Percentiles rank a stretch among this genome's conserved stretches.
Conservation (phyloP, 2,888 invertebrate species). For the Leucophenga montana region DNA sequence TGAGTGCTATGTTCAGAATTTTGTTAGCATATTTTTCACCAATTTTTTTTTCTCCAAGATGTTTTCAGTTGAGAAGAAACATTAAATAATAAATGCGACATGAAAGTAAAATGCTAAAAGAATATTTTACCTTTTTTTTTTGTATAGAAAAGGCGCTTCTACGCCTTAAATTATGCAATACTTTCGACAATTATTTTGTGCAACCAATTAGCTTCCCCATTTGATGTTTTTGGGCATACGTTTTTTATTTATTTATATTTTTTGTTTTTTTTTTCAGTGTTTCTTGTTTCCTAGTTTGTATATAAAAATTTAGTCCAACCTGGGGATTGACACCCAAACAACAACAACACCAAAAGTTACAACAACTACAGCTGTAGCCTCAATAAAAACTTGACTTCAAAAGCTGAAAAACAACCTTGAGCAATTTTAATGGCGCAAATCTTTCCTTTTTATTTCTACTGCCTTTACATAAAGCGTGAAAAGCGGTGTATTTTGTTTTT, state of each 20-base stretch:
- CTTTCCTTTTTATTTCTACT: too few relatives aligned
- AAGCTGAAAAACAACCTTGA: too few relatives aligned
- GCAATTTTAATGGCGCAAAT: too few relatives aligned
- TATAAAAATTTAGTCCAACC: slow-evolving; percentile 65
- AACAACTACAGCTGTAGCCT: not conserved
- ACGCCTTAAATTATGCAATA: slow-evolving; percentile 15
- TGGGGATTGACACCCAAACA: slow-evolving; percentile 36
- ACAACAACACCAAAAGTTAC: slow-evolving; percentile 19
- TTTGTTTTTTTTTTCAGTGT: slow-evolving; percentile 1
- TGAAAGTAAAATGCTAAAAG: not conserved
- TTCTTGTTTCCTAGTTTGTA: slow-evolving; percentile 38
- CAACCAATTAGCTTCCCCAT: slow-evolving; percentile 8
- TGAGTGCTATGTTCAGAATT: not conserved
- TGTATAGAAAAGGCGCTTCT: not conserved
- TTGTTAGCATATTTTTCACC: slow-evolving; percentile 12
- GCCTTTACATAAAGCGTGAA: too few relatives aligned
- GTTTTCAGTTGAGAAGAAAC: not conserved
- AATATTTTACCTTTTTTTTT: not conserved
- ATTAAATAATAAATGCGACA: slow-evolving; percentile 18
- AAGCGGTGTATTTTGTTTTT: too few relatives aligned
- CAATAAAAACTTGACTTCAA: slow-evolving; percentile 4
- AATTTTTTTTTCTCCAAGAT: not conserved
- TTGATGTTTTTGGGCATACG: not conserved
- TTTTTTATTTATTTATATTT: not conserved
- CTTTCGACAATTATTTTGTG: slow-evolving; percentile 8